phyloP scores from a whole-genome alignment of 2,888 invertebrate species.

The Hirtodrosophila confusa region DNA sequence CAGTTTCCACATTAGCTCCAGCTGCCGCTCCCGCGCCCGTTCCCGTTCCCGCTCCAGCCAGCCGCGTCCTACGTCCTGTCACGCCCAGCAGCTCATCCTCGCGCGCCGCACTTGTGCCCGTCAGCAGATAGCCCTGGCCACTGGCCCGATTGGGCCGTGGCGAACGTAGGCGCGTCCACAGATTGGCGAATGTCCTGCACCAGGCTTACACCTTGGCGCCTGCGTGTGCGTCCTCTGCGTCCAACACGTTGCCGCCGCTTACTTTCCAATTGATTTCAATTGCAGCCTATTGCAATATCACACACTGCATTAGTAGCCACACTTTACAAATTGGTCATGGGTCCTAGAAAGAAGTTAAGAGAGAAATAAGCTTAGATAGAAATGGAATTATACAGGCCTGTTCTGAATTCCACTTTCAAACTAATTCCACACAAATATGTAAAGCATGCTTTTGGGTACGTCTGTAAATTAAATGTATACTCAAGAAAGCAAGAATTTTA shows the following conservation, averaged over 20 bases:
- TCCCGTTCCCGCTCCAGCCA: constrained; percentile 21
- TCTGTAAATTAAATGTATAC: no score
- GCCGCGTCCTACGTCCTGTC: constrained; percentile 66
- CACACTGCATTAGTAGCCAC: background rate
- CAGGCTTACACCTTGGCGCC: constrained; percentile 63
- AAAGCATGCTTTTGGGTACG: no score
- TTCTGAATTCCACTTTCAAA: no score
- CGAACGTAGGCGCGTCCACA: constrained; percentile 84
- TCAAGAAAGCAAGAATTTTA: no score
- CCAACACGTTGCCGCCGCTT: background rate
- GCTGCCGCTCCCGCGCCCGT: background rate
- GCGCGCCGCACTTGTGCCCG: constrained; percentile 74
- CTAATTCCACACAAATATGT: no score
- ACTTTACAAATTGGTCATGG: constrained; percentile 4
- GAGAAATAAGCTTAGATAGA: no score
- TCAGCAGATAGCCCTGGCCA: constrained; percentile 83
- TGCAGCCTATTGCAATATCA: constrained; percentile 36
- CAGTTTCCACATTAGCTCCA: constrained; percentile 3
- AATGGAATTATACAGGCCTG: no score
- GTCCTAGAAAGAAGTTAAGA: background rate
- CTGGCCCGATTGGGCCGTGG: constrained; percentile 84
- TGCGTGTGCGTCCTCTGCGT: constrained; percentile 10
- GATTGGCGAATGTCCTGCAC: constrained; percentile 82
- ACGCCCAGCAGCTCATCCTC: constrained; percentile 71
- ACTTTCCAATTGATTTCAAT: constrained; percentile 28